Evolutionary conservation across 2,113 vertebrate genomes (phyloP), one percentile per base, ranked within the genome.

Genomic region (Pontoporia blainvillei): DNA sequence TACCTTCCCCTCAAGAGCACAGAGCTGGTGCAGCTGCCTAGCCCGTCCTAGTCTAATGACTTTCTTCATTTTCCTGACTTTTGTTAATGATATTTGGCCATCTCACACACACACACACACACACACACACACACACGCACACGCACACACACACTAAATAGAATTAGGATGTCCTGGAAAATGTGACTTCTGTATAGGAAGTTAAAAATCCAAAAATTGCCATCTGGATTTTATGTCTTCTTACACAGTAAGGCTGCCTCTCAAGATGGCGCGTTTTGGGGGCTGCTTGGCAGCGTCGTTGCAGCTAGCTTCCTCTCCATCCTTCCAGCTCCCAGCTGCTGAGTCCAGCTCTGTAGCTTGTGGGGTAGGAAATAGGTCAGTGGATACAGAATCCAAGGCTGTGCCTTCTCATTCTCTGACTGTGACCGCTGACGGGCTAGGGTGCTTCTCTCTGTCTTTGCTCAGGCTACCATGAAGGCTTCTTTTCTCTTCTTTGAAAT

Each of bases 131-230:
- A 44, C 25, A 34, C 64, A 81, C 54, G 76, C 25, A 62, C 59
- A 78, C 64, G n/a, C 25, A 34, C 10, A 81, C 46, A 83, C 25
- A 59, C 59, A 73, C 64, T 27, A 57, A 92, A 82, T 92, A 82
- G 94, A 95, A 94, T 96, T 87, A 96, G 57, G 59, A 86, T 96
- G 72, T 81, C 8, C 75, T 62, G 84, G 94, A 86, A 95, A 95
- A 96, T 96, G 78, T 95, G 96, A 85, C 71, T 90, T 97, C 93
- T 96, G 25, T 73, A 72, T 62, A 97, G 89, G 91, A 93, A 91
- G 91, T 52, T 94, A 71, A 91, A 96, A 86, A 92, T 76, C 39
- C 27, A 75, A 31, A 95, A 85, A 52, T 83, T 52, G 75, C 88
- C 96, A 91, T 96, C 97, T 96, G 96, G 89, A 90, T 95, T 91